Base-by-base conservation (phyloP, 2,113 vertebrate species). In the Poicephalus meyeri region DNA sequence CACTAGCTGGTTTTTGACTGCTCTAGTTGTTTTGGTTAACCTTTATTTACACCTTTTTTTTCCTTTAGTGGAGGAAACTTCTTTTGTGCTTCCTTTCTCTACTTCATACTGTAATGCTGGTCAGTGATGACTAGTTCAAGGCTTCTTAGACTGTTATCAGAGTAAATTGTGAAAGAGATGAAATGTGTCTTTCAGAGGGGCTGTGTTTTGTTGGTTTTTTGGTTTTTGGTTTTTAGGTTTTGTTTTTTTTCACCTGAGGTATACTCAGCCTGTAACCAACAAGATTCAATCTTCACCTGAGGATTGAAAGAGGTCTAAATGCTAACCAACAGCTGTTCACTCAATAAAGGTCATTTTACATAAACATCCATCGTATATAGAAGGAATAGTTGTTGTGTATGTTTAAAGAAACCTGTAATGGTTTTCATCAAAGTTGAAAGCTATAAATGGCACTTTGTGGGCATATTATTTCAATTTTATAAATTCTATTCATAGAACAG, bases 161-260 rank as follows among this genome's bases (percentile, higher is more conserved):
- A 12, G 11, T 24, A 90, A n/a, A 56, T 4, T 5, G 3, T 35
- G 23, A 49, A 55, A n/a, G 3, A 73, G 4, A 11, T 70, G 24
- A 80, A 73, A 66, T 16, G 9, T n/a, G 37, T 29, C 7, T 47
- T 61, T 84, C 13, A 42, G 39, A 71, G 23, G 12, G 12, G 7
- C 25, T 20, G 10, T 10, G 4, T n/a, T n/a, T 23, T 58, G 1
- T 4, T 2, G 20, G 4, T 0, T 7, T 37, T 56, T 55, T 37
- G n/a, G 37, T 37, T 37, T 20, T 16, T 15, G 46, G 24, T 20
- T 46, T 52, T 46, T 37, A 3, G 14, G 14, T 53, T 19, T 53
- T 29, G 29, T 58, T 14, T n/a, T 58, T 58, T n/a, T 2, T 42
- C 42, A 19, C 31, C 26, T 28, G 16, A 47, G 16, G 66, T 25